phyloP scores from a whole-genome alignment of 2,113 vertebrate genomes.

The Phoenicopterus ruber region DNA sequence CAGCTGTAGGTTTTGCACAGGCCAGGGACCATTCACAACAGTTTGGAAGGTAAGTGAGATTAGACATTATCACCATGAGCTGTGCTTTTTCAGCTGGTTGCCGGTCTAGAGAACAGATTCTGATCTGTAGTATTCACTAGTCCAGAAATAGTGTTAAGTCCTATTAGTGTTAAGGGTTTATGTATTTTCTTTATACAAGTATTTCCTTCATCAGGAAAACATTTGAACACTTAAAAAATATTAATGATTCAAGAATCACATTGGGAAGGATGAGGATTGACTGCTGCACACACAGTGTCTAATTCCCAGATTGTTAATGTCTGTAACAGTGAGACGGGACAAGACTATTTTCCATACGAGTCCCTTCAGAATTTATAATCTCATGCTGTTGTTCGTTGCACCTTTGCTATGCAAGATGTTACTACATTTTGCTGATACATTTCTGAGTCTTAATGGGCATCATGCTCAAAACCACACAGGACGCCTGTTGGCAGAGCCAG shows the following conservation, averaged over 20 bases:
- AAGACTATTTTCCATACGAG: neutral
- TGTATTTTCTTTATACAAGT: neutral
- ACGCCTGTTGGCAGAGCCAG: neutral
- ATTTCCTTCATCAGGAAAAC: neutral
- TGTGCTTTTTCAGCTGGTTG: neutral
- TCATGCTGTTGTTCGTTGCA: neutral
- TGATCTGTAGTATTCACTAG: neutral
- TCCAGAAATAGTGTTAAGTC: neutral
- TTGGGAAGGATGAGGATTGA: neutral
- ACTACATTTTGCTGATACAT: neutral
- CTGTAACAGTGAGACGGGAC: neutral
- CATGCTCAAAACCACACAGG: neutral
- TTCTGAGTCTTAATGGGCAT: neutral
- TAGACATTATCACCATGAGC: neutral
- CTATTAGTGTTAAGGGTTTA: neutral
- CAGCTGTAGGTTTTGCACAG: neutral
- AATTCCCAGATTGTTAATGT: neutral
- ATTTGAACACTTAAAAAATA: neutral
- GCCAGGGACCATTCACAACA: neutral
- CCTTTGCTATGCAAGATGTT: neutral
- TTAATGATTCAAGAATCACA: neutral
- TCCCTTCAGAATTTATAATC: neutral
- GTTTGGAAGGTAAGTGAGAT: neutral
- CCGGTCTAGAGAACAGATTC: neutral
- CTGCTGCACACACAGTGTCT: neutral